Base-by-base conservation (phyloP, 2,888 invertebrate species). In the Volucella inflata region DNA sequence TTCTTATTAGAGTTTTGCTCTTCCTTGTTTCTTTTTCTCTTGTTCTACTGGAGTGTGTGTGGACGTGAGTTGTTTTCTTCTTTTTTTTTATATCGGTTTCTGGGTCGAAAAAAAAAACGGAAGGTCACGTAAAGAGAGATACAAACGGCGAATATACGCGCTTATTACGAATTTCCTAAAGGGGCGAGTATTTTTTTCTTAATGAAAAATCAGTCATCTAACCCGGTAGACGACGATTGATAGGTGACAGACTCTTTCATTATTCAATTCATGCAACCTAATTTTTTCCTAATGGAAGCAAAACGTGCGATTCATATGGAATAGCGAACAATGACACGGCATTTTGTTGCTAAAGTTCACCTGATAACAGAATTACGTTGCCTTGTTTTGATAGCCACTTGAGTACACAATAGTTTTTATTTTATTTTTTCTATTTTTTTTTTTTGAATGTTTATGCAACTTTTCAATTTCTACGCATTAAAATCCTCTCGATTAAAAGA, bases 261-360 rank as follows among this genome's bases (percentile, higher is more conserved):
- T 8, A n/a, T 57, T 21, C 40, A 55, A 14, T 40, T 30, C 44
- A 16, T 12, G 16, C 44, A 21, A 17, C 44, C 36, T 42, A 3
- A 6, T 50, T 46, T n/a, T 10, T 46, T 46, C 40, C 11, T 4
- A 42, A 16, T 30, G 14, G 12, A 53, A 9, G 2, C 6, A 48
- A 21, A 71, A 16, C 46, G 70, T 70, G 70, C 48, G 6, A 71
- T 51, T 55, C 55, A 46, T 38, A 30, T 42, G 16, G 64, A 71
- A 62, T 70, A 53, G 62, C 70, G 62, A 55, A 77, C 70, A 70
- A 55, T 78, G 78, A 78, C 78, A 71, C 64, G 48, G 62, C 77
- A 53, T 17, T 60, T 59, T n/a, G 44, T 42, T 21, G 11, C 12
- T 38, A 12, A 57, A 67, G 12, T 30, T 21, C 21, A 38, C 11